A percentile compares a stretch with the other conserved stretches of the same genome.
Evolutionary conservation across 1,140 invertebrate genomes (phyloP).

Genomic region (Drosophila kepulauana): DNA sequence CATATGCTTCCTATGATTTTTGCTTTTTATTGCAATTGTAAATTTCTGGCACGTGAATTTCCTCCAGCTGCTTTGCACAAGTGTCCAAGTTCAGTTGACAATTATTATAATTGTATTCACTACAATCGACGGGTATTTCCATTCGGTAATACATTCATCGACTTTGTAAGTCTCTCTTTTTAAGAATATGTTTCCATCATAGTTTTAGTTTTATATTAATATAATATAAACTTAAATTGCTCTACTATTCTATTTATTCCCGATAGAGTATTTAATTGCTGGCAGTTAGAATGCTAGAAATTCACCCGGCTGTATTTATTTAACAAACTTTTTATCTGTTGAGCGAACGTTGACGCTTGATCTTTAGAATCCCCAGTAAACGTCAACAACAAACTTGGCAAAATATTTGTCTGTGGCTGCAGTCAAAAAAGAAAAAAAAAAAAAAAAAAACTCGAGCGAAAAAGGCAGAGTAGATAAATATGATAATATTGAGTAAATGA

Average conservation of each 20-base stretch:
- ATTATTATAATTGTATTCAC: background rate
- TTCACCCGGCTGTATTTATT: conserved; percentile 22
- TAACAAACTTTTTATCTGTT: conserved; percentile 38
- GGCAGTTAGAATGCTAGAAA: too few relatives aligned
- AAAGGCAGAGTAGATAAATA: conserved; percentile 41
- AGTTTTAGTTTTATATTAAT: background rate
- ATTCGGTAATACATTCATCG: background rate
- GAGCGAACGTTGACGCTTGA: conserved; percentile 37
- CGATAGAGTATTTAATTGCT: conserved; percentile 4
- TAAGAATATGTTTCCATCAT: background rate
- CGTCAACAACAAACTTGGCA: conserved; percentile 31
- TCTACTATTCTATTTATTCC: background rate
- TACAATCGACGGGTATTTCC: background rate
- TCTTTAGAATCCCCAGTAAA: conserved; percentile 52
- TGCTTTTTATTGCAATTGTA: conserved; percentile 19
- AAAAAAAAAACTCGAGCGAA: background rate
- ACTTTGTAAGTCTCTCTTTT: background rate
- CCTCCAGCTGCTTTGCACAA: conserved; percentile 40
- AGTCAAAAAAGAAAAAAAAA: conserved; percentile 24
- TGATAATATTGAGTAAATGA: conserved; percentile 22
- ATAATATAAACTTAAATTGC: background rate
- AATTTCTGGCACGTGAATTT: conserved; percentile 32
- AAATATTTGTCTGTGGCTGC: conserved; percentile 32
- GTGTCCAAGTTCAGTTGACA: conserved; percentile 22
- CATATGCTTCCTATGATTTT: conserved; percentile 4